A percentile compares a stretch with the other conserved stretches of the same genome.
phyloP scores from a whole-genome alignment of 2,888 invertebrate genomes.

The Brenthis hecate region DNA sequence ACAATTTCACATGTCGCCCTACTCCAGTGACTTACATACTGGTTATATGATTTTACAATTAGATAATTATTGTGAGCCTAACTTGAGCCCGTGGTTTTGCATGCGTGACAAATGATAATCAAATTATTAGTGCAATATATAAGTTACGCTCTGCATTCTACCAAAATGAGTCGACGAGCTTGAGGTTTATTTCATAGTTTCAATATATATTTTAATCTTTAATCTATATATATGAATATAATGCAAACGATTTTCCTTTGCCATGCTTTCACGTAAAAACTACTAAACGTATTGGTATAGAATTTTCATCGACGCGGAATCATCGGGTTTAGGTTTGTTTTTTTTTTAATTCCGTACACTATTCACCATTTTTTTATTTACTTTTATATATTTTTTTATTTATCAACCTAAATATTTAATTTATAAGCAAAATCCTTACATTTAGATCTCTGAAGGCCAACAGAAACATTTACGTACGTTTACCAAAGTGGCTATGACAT shows the following conservation, averaged over 20 bases:
- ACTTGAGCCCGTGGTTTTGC: neutral
- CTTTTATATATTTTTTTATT: too few relatives aligned
- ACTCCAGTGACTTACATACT: slow-evolving; percentile 25
- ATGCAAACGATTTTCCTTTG: neutral
- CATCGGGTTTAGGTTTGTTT: too few relatives aligned
- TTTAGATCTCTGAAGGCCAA: too few relatives aligned
- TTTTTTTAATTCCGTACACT: too few relatives aligned
- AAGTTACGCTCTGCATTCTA: slow-evolving; percentile 5
- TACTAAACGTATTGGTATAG: too few relatives aligned
- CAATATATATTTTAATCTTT: neutral
- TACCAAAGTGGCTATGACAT: too few relatives aligned
- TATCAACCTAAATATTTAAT: too few relatives aligned
- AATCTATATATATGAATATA: too few relatives aligned
- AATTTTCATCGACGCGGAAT: too few relatives aligned
- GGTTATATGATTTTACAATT: slow-evolving; percentile 14
- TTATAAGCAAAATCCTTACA: too few relatives aligned
- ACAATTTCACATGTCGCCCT: slow-evolving; percentile 27
- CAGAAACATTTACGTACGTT: too few relatives aligned
- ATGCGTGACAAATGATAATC: slow-evolving; percentile 15
- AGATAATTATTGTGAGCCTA: slow-evolving; percentile 11
- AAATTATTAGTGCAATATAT: neutral
- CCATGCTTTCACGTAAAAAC: neutral
- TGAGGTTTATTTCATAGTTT: neutral
- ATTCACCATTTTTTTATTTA: too few relatives aligned
- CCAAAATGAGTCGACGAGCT: neutral